These are phyloP conservation scores for Gallinago stenura DNA, from an alignment of 2,797 vertebrate genomes.

Conservation along the genomic window DNA sequence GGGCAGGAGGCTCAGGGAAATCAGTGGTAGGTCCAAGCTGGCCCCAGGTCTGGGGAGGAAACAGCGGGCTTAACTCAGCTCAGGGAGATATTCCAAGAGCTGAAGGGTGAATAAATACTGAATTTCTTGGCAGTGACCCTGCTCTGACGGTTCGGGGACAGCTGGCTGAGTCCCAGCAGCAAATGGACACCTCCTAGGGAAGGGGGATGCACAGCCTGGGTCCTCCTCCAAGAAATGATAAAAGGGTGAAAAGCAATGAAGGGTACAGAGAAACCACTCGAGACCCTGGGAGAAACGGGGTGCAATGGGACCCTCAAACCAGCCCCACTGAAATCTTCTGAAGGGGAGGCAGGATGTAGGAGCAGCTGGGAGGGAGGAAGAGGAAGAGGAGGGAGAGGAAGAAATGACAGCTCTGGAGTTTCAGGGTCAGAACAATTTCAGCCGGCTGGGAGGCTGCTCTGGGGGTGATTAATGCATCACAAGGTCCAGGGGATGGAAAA, in stretches of 20 bases:
- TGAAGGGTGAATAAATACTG: not conserved
- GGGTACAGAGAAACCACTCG: not conserved
- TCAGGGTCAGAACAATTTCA: conserved; percentile 14
- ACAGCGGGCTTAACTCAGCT: not conserved
- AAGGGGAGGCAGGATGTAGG: not conserved
- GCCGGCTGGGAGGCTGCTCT: conserved; percentile 1
- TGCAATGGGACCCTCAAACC: not conserved
- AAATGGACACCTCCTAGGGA: not conserved
- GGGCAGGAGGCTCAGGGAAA: not conserved
- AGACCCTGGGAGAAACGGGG: not conserved
- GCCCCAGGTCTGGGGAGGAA: not conserved
- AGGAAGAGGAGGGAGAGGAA: not conserved
- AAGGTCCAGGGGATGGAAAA: conserved; percentile 55
- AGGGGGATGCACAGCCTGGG: not conserved
- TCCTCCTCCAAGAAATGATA: not conserved
- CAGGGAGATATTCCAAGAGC: not conserved
- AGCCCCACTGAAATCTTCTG: not conserved
- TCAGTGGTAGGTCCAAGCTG: not conserved
- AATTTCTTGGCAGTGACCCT: not conserved
- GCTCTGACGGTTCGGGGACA: not conserved
- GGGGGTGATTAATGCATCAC: conserved; percentile 57
- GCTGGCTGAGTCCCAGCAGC: not conserved
- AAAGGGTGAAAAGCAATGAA: not conserved
- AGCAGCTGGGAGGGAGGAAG: not conserved
- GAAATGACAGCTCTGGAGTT: conserved; percentile 11